phyloP scores from a whole-genome alignment of 2,797 vertebrate species.

The Jordanella pulchra region DNA sequence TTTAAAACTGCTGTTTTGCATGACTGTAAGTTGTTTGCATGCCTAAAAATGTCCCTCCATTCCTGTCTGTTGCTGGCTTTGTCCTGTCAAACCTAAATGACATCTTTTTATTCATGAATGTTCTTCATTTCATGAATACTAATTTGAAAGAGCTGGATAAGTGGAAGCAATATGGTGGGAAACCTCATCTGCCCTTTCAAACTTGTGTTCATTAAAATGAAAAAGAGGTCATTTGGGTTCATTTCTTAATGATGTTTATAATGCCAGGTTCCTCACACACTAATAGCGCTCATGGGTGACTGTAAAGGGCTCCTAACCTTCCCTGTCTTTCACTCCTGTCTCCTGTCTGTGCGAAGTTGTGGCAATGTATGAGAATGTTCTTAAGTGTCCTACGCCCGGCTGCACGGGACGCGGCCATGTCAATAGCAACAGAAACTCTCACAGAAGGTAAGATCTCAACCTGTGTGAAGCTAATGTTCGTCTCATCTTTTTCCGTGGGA shows the following conservation, averaged over 20 bases:
- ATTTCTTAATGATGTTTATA: conserved; percentile 80
- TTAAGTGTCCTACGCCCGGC: conserved; percentile 99
- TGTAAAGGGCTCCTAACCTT: conserved; percentile 84
- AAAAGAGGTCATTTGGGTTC: conserved; percentile 77
- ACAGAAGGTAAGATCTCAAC: conserved; percentile 91
- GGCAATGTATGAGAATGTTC: conserved; percentile 99
- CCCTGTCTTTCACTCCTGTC: conserved; percentile 88
- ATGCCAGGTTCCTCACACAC: conserved; percentile 76
- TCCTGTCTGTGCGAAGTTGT: conserved; percentile 91
- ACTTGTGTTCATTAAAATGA: conserved; percentile 78
- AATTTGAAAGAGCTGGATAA: conserved; percentile 74
- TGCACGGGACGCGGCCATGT: conserved; percentile 99
- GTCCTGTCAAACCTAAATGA: conserved; percentile 77
- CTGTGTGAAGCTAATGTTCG: conserved; percentile 28
- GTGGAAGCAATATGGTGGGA: conserved; percentile 75
- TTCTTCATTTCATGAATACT: conserved; percentile 72
- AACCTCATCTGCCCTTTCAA: conserved; percentile 76
- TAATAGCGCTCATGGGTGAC: conserved; percentile 76
- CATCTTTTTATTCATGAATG: conserved; percentile 78
- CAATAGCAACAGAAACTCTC: conserved; percentile 99
- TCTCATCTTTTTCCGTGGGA: conserved; percentile 25
- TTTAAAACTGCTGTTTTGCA: conserved; percentile 68
- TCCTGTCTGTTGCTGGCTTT: conserved; percentile 53
- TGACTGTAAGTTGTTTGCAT: conserved; percentile 72
- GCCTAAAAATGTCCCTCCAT: conserved; percentile 44